Evolutionary conservation across 2,113 vertebrate species (phyloP).

Genomic region (Vidua chalybeata): DNA sequence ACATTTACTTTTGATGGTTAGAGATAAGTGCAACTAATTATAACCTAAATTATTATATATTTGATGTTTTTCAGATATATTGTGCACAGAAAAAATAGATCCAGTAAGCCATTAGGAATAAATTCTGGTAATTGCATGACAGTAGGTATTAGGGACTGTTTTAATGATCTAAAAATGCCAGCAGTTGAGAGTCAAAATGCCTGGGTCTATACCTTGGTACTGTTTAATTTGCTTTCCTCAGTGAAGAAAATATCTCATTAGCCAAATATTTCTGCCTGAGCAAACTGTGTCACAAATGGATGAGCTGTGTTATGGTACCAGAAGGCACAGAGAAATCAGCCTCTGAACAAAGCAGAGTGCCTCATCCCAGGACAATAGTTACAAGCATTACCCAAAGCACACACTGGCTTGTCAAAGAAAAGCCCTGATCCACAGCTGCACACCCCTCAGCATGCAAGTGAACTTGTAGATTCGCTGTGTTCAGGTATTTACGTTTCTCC

Average conservation of each 20-base stretch:
- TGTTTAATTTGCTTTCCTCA: neutral
- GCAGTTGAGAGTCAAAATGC: neutral
- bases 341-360: neutral
- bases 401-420: neutral
- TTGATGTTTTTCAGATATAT: neutral
- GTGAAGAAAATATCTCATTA: neutral
- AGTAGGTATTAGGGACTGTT: neutral
- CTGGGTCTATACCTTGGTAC: neutral
- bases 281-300: neutral
- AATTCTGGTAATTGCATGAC: neutral
- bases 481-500: neutral
- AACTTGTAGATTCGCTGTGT: neutral
- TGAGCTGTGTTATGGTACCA: neutral
- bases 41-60: neutral
- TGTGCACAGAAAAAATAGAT: neutral
- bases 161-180: neutral
- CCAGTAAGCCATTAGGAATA: neutral
- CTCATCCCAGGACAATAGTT: neutral
- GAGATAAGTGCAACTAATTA: neutral
- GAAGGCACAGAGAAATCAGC: neutral
- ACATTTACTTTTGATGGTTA: neutral
- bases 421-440: neutral
- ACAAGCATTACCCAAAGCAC: neutral
- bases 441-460: fast-evolving
- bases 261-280: neutral